Base-by-base conservation (phyloP, 2,113 vertebrate species). In the Nycticorax nycticorax region DNA sequence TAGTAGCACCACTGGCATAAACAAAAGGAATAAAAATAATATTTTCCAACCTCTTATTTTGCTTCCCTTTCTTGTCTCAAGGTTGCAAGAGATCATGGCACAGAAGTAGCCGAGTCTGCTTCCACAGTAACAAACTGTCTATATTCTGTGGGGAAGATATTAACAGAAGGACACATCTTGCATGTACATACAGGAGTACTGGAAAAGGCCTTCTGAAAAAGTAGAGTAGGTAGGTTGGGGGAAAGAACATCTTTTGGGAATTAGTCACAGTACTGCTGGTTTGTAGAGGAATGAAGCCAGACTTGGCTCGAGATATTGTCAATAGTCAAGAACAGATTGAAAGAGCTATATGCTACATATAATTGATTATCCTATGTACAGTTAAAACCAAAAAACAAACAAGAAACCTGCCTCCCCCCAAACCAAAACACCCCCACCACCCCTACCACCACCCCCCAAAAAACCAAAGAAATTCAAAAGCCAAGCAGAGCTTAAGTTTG, bases 381-480 rank as follows among this genome's bases (percentile, higher is more conserved):
- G 22, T n/a, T 72, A 47, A 60, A 71, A 48, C 39, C 11, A 19
- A 63, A 62, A 89, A 72, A 14, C 33, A 39, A 60, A 30, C 8
- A 23, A 56, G 33, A 92, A 64, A 60, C 3, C 18, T 21, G 10
- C 3, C 4, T 10, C 9, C 14, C 7, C 12, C 8, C 33, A 10
- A 60, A 22, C 2, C 32, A 50, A 73, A 62, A 9, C 6, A 3
- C 14, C 10, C 8, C 15, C 16, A 1, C 7, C 3, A 6, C 3
- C 6, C 7, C 15, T 10, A 11, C 10, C 39, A 9, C 10, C 39
- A 39, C 39, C 47, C 45, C 45, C 45, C 27, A 26, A 59, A 55
- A 41, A 60, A 39, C 7, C 14, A 6, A 56, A n/a, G 5, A 6
- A 63, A 53, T n/a, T 37, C 27, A 9, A 1, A 19, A 33, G 9